A percentile compares a stretch with the other conserved stretches of the same genome.
phyloP scores from a whole-genome alignment of 2,113 vertebrate species.

The Caracal caracal region DNA sequence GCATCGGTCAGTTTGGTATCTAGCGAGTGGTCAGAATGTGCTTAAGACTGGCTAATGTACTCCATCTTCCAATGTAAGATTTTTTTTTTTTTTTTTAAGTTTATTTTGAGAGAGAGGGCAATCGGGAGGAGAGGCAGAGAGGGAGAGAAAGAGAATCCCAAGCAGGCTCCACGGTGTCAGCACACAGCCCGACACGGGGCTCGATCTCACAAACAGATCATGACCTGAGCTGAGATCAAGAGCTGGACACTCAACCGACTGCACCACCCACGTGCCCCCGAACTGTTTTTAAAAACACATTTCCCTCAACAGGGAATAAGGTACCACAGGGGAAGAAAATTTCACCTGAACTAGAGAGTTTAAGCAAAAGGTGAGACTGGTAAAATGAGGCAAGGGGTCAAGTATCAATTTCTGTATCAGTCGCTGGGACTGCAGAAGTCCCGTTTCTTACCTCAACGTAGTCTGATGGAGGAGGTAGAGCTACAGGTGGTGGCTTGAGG shows the following conservation, averaged over 20 bases:
- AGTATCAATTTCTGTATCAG: neutral
- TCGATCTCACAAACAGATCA: too few species aligned
- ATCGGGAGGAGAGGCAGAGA: too few species aligned
- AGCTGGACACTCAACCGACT: too few species aligned
- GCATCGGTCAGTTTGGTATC: neutral
- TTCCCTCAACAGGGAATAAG: neutral
- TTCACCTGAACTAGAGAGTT: neutral
- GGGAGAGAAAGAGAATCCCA: too few species aligned
- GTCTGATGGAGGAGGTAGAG: neutral
- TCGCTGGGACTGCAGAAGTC: neutral
- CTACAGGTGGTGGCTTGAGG: neutral
- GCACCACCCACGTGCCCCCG: too few species aligned
- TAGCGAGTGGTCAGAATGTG: neutral
- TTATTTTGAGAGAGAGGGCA: too few species aligned
- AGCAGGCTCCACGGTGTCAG: too few species aligned
- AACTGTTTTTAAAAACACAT: neutral
- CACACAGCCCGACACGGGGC: too few species aligned
- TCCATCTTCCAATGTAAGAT: neutral
- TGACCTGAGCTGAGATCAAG: too few species aligned
- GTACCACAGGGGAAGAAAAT: neutral
- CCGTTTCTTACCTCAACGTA: neutral
- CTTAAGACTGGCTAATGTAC: neutral
- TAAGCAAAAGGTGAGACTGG: neutral
- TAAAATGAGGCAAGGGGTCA: neutral
- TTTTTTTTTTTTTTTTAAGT: neutral